These are phyloP conservation scores for Capitella teleta DNA, from an alignment of 1,140 invertebrate genomes.

Conservation along the genomic window DNA sequence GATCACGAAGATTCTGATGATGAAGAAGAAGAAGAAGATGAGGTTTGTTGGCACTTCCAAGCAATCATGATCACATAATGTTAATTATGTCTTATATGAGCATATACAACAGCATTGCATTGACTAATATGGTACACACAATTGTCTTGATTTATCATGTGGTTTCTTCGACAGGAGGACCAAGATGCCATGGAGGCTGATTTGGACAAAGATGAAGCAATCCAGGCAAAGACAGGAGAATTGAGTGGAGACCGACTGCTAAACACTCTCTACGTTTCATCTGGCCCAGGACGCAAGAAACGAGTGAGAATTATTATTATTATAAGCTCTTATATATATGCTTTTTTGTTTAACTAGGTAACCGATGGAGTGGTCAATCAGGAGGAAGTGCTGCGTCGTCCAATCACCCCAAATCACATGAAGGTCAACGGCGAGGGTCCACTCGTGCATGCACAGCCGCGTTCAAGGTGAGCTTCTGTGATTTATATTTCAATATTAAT, in stretches of 20 bases:
- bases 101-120: neutral
- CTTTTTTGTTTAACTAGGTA: neutral
- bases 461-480: neutral
- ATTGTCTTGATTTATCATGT: neutral
- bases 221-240: constrained; percentile 36
- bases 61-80: neutral
- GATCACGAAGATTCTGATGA: constrained; percentile 37
- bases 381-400: constrained; percentile 4
- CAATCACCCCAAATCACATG: constrained; percentile 4
- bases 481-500: neutral
- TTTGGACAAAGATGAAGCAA: constrained; percentile 44
- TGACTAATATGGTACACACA: neutral
- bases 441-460: neutral
- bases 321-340: neutral
- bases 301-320: constrained; percentile 1
- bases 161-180: constrained; percentile 30
- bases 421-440: neutral
- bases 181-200: constrained; percentile 47
- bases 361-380: neutral
- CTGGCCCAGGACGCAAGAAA: neutral
- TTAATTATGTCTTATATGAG: neutral
- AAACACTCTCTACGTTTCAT: constrained; percentile 28
- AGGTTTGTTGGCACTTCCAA: constrained; percentile 12
- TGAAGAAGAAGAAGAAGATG: constrained; percentile 40
- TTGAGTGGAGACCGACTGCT: constrained; percentile 42